Conservation (phyloP, 2,113 vertebrate genomes). For the Tenebrosternarchus preto region DNA sequence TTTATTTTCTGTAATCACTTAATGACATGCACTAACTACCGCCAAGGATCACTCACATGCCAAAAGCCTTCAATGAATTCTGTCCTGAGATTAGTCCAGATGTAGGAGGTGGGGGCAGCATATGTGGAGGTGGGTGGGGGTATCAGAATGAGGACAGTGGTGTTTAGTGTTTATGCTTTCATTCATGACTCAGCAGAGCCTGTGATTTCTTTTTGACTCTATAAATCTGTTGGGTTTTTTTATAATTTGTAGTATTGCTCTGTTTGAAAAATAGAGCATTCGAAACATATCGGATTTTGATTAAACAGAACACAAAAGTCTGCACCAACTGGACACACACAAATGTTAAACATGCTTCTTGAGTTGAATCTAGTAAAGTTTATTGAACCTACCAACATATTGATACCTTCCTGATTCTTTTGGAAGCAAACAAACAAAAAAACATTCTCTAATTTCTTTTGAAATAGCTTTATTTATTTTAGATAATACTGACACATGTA, state of each 20-base stretch:
- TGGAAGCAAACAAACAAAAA: not conserved
- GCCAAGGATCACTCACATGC: constrained; percentile 63
- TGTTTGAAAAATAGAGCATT: constrained; percentile 20
- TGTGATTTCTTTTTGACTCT: constrained; percentile 50
- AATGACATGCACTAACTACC: constrained; percentile 70
- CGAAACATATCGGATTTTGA: constrained; percentile 10
- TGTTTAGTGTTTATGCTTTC: not conserved
- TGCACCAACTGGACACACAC: constrained; percentile 8
- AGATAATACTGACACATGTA: constrained; percentile 83
- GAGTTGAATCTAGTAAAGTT: not conserved
- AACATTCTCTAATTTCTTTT: constrained; percentile 61
- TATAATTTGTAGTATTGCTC: not conserved
- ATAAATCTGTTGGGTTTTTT: too few relatives aligned
- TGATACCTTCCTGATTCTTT: not conserved
- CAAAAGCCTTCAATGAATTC: constrained; percentile 59
- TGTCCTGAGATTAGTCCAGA: constrained; percentile 68
- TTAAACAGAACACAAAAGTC: constrained; percentile 21
- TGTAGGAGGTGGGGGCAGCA: constrained; percentile 58
- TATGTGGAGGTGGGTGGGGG: constrained; percentile 57
- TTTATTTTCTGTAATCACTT: constrained; percentile 73
- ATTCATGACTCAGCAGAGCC: not conserved
- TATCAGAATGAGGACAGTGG: not conserved
- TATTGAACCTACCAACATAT: not conserved
- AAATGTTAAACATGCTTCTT: not conserved
- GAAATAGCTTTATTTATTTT: constrained; percentile 77